Conservation (phyloP, 1,140 invertebrate genomes). For the Agrypnia vestita region DNA sequence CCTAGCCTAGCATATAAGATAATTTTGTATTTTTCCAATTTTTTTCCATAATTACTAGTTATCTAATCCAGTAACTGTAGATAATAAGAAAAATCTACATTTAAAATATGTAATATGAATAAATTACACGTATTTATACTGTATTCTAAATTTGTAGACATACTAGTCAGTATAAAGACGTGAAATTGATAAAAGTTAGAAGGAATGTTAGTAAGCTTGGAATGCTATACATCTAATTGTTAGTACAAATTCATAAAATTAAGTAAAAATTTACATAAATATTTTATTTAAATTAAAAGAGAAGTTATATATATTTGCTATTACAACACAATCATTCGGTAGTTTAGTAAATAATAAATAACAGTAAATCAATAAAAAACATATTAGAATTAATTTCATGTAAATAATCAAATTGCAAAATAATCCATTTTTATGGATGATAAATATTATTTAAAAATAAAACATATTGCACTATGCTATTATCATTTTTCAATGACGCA, state of each 20-base stretch:
- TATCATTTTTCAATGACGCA: slow-evolving; percentile 46
- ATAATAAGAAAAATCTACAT: slow-evolving; percentile 60
- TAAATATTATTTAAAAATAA: slow-evolving; percentile 41
- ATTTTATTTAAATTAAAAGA: neutral
- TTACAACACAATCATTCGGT: neutral
- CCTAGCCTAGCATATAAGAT: slow-evolving; percentile 62
- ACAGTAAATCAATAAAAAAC: slow-evolving; percentile 28
- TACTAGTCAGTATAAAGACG: slow-evolving; percentile 59
- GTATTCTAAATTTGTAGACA: slow-evolving; percentile 57
- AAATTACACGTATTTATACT: slow-evolving; percentile 58
- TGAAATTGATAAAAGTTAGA: slow-evolving; percentile 53
- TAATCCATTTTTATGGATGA: slow-evolving; percentile 34
- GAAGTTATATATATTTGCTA: neutral
- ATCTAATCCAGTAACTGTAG: slow-evolving; percentile 54
- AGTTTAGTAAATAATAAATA: slow-evolving; percentile 33
- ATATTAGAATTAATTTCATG: slow-evolving; percentile 7
- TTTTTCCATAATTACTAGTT: slow-evolving; percentile 56
- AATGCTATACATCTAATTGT: slow-evolving; percentile 60
- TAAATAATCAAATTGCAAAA: slow-evolving; percentile 31
- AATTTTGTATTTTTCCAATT: slow-evolving; percentile 57
- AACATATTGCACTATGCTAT: slow-evolving; percentile 54
- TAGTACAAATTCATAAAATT: slow-evolving; percentile 47
- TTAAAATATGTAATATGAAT: slow-evolving; percentile 58
- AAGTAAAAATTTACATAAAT: slow-evolving; percentile 11
- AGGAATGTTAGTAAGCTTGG: slow-evolving; percentile 62